Conservation (phyloP, 2,888 invertebrate genomes). For the Dynastes maya region DNA sequence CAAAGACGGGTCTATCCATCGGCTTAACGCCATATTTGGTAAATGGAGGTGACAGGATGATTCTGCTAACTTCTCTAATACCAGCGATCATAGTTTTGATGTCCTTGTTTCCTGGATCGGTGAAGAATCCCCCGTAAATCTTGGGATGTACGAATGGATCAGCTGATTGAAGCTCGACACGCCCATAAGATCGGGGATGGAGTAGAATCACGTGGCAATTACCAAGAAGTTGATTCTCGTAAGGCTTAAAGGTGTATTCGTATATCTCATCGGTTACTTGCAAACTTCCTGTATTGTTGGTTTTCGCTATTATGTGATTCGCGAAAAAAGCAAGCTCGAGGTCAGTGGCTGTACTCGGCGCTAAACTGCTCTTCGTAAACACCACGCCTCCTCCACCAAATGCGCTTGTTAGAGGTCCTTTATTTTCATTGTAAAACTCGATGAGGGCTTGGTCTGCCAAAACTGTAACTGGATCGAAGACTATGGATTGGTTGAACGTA, state of each 20-base stretch:
- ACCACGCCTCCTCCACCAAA: slow-evolving; percentile 76
- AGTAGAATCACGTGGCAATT: slow-evolving; percentile 79
- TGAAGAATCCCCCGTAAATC: slow-evolving; percentile 84
- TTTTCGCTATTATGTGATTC: slow-evolving; percentile 66
- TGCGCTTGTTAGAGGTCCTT: slow-evolving; percentile 72
- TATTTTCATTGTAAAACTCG: slow-evolving; percentile 59
- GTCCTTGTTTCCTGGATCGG: slow-evolving; percentile 74
- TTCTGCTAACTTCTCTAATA: slow-evolving; percentile 73
- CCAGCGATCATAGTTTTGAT: slow-evolving; percentile 76
- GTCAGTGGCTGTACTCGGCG: slow-evolving; percentile 70
- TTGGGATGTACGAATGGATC: slow-evolving; percentile 79
- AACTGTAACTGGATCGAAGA: slow-evolving; percentile 59
- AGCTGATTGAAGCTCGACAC: slow-evolving; percentile 75
- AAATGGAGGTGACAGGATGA: slow-evolving; percentile 76
- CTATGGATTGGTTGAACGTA: slow-evolving; percentile 68
- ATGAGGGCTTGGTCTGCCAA: slow-evolving; percentile 66
- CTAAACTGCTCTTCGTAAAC: slow-evolving; percentile 75
- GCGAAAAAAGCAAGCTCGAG: slow-evolving; percentile 81
- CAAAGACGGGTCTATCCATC: slow-evolving; percentile 66
- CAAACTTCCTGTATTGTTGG: slow-evolving; percentile 68
- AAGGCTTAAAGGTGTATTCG: slow-evolving; percentile 72
- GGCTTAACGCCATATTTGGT: slow-evolving; percentile 72
- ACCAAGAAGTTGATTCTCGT: slow-evolving; percentile 68
- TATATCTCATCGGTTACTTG: slow-evolving; percentile 74
- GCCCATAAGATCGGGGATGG: slow-evolving; percentile 78